Conservation (phyloP, 2,888 invertebrate species). For the Pyrrhosoma nymphula region DNA sequence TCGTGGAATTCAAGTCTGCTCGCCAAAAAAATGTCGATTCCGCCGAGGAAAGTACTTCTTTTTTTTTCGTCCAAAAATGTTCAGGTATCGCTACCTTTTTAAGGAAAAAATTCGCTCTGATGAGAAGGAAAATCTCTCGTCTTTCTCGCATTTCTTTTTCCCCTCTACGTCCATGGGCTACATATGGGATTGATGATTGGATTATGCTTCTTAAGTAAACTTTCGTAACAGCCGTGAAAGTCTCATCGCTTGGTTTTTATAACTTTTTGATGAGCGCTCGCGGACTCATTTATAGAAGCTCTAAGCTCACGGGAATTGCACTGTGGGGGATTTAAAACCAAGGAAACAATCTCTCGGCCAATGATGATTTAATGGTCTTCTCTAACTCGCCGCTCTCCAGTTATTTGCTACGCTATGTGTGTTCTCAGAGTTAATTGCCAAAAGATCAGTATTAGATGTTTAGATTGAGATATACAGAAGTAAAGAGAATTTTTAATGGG, state of each 20-base stretch:
- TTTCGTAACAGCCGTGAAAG: conserved; percentile 36
- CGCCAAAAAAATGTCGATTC: too few relatives aligned
- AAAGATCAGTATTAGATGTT: too few relatives aligned
- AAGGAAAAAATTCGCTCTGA: background rate
- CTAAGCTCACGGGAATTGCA: background rate
- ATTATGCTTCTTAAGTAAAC: conserved; percentile 13
- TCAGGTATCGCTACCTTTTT: too few relatives aligned
- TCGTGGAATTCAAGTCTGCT: background rate
- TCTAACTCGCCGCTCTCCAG: background rate
- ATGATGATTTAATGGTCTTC: background rate
- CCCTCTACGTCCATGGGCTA: background rate
- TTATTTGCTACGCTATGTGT: background rate
- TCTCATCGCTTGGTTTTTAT: conserved; percentile 20
- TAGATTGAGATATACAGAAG: too few relatives aligned
- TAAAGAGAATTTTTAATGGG: too few relatives aligned
- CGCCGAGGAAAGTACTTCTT: too few relatives aligned
- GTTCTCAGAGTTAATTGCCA: too few relatives aligned
- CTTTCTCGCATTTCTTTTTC: background rate
- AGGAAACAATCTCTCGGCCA: background rate
- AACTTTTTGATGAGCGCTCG: background rate
- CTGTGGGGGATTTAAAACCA: background rate
- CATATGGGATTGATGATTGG: conserved; percentile 36
- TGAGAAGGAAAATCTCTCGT: background rate
- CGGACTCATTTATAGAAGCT: background rate
- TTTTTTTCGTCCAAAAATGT: too few relatives aligned